phyloP scores from a whole-genome alignment of 2,888 invertebrate genomes.

The Ennomos erosarius region DNA sequence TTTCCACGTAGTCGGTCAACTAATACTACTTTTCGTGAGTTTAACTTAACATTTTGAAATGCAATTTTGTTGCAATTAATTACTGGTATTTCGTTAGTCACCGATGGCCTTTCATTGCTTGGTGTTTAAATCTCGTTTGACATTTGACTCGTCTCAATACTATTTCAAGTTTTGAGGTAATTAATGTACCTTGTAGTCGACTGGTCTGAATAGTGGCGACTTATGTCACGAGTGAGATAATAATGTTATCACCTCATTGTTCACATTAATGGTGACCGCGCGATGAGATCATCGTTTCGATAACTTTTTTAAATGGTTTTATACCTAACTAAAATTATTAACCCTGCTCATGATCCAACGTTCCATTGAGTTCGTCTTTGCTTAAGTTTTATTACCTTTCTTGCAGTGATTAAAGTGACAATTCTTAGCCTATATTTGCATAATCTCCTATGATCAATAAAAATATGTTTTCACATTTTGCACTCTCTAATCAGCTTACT shows the following conservation, averaged over 20 bases:
- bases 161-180: constrained; percentile 12
- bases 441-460: too few relatives aligned
- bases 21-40: constrained; percentile 54
- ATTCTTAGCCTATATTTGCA: too few relatives aligned
- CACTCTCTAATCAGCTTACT: not conserved
- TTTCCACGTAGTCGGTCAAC: constrained; percentile 45
- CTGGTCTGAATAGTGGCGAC: too few relatives aligned
- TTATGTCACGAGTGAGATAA: constrained; percentile 7
- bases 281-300: constrained; percentile 34
- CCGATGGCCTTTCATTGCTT: constrained; percentile 17
- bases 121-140: constrained; percentile 36
- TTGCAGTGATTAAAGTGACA: too few relatives aligned
- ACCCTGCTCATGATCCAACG: too few relatives aligned
- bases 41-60: constrained; percentile 21
- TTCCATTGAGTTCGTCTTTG: too few relatives aligned
- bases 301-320: constrained; percentile 6
- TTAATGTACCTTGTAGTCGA: not conserved
- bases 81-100: constrained; percentile 27
- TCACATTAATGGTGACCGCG: constrained; percentile 32
- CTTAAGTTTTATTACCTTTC: too few relatives aligned
- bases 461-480: not conserved
- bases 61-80: constrained; percentile 22
- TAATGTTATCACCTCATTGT: constrained; percentile 23
- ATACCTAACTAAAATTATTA: too few relatives aligned
- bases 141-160: constrained; percentile 38